phyloP scores from a whole-genome alignment of 2,888 invertebrate genomes.

The Parnassius glacialis region DNA sequence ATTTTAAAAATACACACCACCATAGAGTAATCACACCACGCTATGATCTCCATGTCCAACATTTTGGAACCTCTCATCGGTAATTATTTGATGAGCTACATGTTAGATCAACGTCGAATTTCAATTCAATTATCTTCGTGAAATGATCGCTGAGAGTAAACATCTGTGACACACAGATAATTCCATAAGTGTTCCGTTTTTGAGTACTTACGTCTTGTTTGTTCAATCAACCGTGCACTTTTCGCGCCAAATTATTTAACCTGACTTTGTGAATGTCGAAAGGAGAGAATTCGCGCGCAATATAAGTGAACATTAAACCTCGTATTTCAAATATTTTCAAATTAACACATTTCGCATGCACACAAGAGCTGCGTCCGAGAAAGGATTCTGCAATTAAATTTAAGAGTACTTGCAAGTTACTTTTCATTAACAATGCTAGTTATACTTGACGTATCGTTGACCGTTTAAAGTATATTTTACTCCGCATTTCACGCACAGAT shows the following conservation, averaged over 20 bases:
- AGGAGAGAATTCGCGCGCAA: slow-evolving; percentile 58
- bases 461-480: slow-evolving; percentile 37
- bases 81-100: too few relatives aligned
- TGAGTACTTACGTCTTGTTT: not conserved
- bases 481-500: slow-evolving; percentile 16
- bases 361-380: slow-evolving; percentile 52
- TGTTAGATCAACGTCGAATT: too few relatives aligned
- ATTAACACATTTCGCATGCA: slow-evolving; percentile 71
- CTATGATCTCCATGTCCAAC: too few relatives aligned
- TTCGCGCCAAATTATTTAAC: slow-evolving; percentile 34
- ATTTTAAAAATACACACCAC: too few relatives aligned
- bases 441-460: slow-evolving; percentile 26
- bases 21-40: too few relatives aligned
- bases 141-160: too few relatives aligned
- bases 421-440: slow-evolving; percentile 22
- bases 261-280: slow-evolving; percentile 37
- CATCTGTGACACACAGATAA: too few relatives aligned
- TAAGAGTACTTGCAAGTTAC: slow-evolving; percentile 42
- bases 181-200: too few relatives aligned
- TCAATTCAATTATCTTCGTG: too few relatives aligned
- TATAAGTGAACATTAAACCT: slow-evolving; percentile 59
- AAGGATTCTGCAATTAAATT: slow-evolving; percentile 67
- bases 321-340: slow-evolving; percentile 53
- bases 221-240: slow-evolving; percentile 18
- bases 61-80: too few relatives aligned